Percentiles rank a stretch among this genome's conserved stretches.
phyloP scores from a whole-genome alignment of 2,888 invertebrate genomes.

The Melanophora roralis region DNA sequence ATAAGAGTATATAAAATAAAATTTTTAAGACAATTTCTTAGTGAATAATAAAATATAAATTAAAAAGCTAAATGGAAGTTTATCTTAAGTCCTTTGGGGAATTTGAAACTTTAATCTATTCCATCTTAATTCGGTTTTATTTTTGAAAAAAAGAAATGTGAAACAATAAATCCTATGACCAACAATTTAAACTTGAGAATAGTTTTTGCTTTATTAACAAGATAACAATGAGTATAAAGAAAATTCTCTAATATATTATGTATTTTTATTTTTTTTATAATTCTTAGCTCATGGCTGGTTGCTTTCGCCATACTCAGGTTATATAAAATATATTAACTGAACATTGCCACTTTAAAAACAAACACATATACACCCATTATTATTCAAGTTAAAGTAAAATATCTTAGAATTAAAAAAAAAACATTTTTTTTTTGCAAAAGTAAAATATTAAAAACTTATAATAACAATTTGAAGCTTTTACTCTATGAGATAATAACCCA shows the following conservation, averaged over 20 bases:
- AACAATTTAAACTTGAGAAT: constrained; percentile 39
- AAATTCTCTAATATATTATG: background rate
- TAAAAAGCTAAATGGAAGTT: background rate
- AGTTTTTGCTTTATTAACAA: constrained; percentile 10
- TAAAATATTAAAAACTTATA: background rate
- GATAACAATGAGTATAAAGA: constrained; percentile 27
- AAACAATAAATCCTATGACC: constrained; percentile 37
- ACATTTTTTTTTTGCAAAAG: background rate
- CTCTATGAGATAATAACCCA: constrained; percentile 43
- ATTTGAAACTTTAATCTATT: background rate
- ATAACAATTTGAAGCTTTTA: background rate
- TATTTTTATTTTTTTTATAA: background rate
- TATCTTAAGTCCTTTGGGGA: constrained; percentile 3
- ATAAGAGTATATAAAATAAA: too few species aligned
- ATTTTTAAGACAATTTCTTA: background rate
- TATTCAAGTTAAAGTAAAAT: constrained; percentile 2
- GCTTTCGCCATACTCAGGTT: constrained; percentile 15
- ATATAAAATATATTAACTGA: background rate
- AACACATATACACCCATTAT: constrained; percentile 12
- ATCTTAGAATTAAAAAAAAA: background rate
- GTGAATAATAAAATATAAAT: background rate
- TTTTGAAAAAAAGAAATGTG: background rate
- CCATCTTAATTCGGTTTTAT: background rate
- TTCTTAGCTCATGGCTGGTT: constrained; percentile 42
- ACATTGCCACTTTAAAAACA: background rate